Evolutionary conservation across 1,140 invertebrate species (phyloP), one percentile per base, ranked within the genome.

Genomic region (Pissodes strobi): DNA sequence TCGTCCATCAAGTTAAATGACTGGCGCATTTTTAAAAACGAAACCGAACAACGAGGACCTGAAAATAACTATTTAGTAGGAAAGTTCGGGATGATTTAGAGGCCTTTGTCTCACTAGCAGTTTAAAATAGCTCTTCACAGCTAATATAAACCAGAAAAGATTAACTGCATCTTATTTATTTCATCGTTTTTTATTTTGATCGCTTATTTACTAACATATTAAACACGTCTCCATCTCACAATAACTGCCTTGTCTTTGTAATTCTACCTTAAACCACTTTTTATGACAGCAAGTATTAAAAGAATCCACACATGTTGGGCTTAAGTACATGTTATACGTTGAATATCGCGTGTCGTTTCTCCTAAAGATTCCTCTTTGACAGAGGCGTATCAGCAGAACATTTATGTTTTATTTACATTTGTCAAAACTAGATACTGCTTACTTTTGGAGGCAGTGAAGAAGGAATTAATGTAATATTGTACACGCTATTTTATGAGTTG

Each of bases 241-340:
- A 61, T 46, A 22, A 25, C 39, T 25, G 30, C 48, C 38, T 52
- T 61, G 58, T 61, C 58, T 61, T 51, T 61, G 58, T 51, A 61
- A 61, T 23, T 51, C 46, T 61, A 61, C 58, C 58, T 61, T 51
- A 49, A 41, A 61, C 46, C 58, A 61, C 46, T 61, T 61, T 61
- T 61, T 61, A 61, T 61, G 58, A 61, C 58, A 61, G 46, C 17
- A 41, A 34, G 58, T 37, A 51, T 51, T 61, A 61, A 61, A 51
- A 39, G 46, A 51, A 61, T 61, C 58, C 58, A 59, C 56, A 61
- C 45, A 61, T 61, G 58, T 61, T 61, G 8, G 12, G 48, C 46
- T 61, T 61, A 59, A 59, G 46, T 61, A 61, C 46, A 18, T 45
- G 41, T 45, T 45, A 41, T 27, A 27, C n/a, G n/a, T n/a, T n/a